Base-by-base conservation (phyloP, 2,797 vertebrate genomes). In the Amblyopsis hoosieri region DNA sequence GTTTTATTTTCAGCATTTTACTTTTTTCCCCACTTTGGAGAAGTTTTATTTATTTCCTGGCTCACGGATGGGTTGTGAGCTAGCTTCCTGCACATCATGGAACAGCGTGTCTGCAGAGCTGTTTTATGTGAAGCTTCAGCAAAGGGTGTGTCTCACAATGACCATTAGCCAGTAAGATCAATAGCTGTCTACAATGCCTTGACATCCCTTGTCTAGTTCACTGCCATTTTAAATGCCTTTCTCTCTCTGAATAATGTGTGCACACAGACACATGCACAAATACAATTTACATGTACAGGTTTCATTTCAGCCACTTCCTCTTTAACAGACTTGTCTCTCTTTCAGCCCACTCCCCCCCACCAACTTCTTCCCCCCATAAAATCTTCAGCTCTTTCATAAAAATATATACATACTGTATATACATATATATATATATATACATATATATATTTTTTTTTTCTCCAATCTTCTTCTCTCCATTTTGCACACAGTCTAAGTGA, bases 401-500 rank as follows among this genome's bases (percentile, higher is more conserved):
- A n/a, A n/a, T 2, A 15, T 7, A 14, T 7, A 50, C 2, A n/a
- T 7, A 17, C 17, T 17, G 17, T 17, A 23, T 23, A 23, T 23
- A 23, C 3, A 23, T 3, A 23, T 23, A 23, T 23, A 23, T 3
- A 19, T 19, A 19, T 19, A 19, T 19, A 19, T 19, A 19, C 2
- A 19, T 19, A 23, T 23, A 2, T 23, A 2, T 23, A 3, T 23
- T 2, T 23, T 3, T 23, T 3, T 23, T 23, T 23, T 23, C 23
- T 23, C 23, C 23, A 2, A 14, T 15, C 70, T 23, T 67, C 37
- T 62, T 65, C 53, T 66, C 58, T 56, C 64, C 54, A 31, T 19
- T 53, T 52, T 33, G 53, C 56, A 46, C 62, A 57, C 67, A 45
- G 57, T 49, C 65, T 69, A 23, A 54, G 65, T 66, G 72, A 78